Base-by-base conservation (phyloP, 2,113 vertebrate genomes). In the Phaethon lepturus region DNA sequence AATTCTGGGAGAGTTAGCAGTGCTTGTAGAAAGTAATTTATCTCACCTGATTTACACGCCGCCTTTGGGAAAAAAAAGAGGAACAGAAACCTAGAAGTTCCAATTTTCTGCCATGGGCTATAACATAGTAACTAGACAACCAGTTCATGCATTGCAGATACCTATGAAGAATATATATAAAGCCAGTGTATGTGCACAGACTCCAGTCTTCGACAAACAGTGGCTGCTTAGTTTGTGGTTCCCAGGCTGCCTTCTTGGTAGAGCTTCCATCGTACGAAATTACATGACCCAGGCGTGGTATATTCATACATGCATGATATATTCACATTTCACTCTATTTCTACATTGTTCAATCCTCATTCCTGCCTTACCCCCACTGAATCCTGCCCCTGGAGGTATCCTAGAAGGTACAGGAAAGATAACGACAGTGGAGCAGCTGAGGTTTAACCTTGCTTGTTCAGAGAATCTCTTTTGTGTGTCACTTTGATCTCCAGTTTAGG, bases 401-500 rank as follows among this genome's bases (percentile, higher is more conserved):
- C 50, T 86, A 74, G 67, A 76, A 58, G 18, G 24, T 58, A 9
- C 14, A 77, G 53, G n/a, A 58, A 74, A 84, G 29, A 49, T 24
- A 63, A 89, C 0, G 0, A 17, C 23, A 58, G 25, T 17, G 28
- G 19, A n/a, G 44, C 52, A 95, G 45, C 53, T 62, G 31, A 66
- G 49, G 35, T 31, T 75, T 63, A 53, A 63, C 13, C 40, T 62
- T 66, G 20, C 18, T 45, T 95, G 53, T 64, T 86, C 55, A 79
- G 58, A 60, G 44, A 72, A 85, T 55, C 44, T 20, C 64, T 93
- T 84, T 25, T 35, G 50, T 63, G 33, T 44, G 22, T 47, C 40
- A 49, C 62, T 93, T 86, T 77, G 68, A 74, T 85, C 69, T 78
- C 73, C 49, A 68, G 42, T 38, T 89, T 56, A 88, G 35, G 47